Conservation (phyloP, 1,140 invertebrate genomes). For the Cydia strobilella region DNA sequence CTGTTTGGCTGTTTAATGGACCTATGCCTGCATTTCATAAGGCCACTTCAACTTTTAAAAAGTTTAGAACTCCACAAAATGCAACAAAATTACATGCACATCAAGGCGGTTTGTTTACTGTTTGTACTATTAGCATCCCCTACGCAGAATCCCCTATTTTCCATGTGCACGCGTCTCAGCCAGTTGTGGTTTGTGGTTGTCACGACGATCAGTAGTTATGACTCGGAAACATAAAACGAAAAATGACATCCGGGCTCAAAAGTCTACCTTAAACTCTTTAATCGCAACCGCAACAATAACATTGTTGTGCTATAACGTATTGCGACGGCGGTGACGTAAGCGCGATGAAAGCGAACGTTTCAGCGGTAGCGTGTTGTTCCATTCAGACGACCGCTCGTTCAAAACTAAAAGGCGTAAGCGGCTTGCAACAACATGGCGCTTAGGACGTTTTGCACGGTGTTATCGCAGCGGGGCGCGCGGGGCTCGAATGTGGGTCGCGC, state of each 20-base stretch:
- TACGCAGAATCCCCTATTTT: no score
- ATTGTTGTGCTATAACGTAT: constrained; percentile 11
- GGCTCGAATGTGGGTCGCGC: constrained; percentile 71
- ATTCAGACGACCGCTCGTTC: neutral
- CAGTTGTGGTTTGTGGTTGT: no score
- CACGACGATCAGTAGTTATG: no score
- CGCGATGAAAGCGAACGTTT: constrained; percentile 18
- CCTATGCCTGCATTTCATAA: no score
- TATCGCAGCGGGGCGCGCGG: constrained; percentile 39
- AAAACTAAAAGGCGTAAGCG: neutral
- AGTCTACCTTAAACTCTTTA: neutral
- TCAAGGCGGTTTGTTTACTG: no score
- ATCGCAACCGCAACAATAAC: constrained; percentile 19
- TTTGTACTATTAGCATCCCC: no score
- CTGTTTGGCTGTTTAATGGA: no score
- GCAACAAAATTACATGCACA: no score
- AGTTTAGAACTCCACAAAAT: no score
- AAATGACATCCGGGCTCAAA: neutral
- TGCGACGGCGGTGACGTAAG: constrained; percentile 12
- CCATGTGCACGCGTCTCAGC: no score
- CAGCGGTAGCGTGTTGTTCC: constrained; percentile 15
- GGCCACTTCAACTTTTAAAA: no score
- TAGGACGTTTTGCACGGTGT: constrained; percentile 43
- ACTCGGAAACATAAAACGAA: neutral
- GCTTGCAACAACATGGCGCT: constrained; percentile 60